Conservation (phyloP, 1,140 invertebrate genomes). For the Trypoxylus dichotomus region DNA sequence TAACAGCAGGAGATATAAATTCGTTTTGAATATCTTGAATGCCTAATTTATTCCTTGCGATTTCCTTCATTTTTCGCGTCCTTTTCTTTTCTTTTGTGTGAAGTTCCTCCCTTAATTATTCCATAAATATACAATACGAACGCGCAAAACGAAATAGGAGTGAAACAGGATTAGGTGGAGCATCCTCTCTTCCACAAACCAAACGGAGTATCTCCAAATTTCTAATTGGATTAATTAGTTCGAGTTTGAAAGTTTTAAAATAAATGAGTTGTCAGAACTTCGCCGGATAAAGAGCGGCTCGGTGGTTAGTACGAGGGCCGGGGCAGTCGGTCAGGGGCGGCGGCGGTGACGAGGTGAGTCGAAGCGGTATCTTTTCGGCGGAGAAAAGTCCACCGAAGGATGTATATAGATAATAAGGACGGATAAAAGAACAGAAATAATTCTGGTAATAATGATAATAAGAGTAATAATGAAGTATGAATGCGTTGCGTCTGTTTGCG, state of each 20-base stretch:
- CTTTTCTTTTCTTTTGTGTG: not conserved
- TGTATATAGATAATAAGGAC: not conserved
- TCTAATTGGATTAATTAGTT: constrained; percentile 22
- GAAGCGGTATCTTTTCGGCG: not conserved
- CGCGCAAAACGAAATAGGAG: not conserved
- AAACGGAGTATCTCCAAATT: constrained; percentile 18
- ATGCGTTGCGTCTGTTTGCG: too few relatives aligned
- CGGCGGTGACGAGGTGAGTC: not conserved
- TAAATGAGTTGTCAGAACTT: constrained; percentile 23
- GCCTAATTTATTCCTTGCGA: constrained; percentile 8
- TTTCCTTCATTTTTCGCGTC: not conserved
- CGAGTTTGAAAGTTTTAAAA: constrained; percentile 21
- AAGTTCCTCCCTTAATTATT: not conserved
- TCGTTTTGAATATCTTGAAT: constrained; percentile 3
- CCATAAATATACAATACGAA: constrained; percentile 10
- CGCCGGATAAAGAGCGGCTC: not conserved
- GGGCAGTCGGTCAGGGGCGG: not conserved
- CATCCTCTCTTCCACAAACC: not conserved
- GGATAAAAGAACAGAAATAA: not conserved
- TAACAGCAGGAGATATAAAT: not conserved
- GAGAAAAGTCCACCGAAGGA: not conserved
- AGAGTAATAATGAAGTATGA: too few relatives aligned
- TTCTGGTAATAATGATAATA: too few relatives aligned
- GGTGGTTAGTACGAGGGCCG: not conserved
- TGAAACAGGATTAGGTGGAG: not conserved